Evolutionary conservation across 2,113 vertebrate genomes (phyloP).

Genomic region (Tiliqua scincoides): DNA sequence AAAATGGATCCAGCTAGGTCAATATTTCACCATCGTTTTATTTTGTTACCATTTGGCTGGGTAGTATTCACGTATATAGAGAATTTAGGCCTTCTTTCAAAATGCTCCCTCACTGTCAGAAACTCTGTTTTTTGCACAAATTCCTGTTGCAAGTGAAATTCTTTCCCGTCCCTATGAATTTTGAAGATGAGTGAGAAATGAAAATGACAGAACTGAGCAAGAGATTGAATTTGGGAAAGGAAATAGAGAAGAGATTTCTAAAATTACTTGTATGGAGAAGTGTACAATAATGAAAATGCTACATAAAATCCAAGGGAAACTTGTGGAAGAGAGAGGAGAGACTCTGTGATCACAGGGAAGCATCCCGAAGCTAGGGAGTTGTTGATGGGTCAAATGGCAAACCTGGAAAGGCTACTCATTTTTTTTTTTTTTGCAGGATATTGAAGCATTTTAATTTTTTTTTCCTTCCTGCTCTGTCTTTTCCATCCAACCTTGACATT

Average conservation of each 20-base stretch:
- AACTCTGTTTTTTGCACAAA: background rate
- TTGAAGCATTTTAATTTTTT: background rate
- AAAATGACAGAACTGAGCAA: background rate
- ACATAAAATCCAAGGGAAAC: no score
- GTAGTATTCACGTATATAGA: background rate
- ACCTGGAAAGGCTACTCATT: background rate
- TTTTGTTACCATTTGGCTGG: background rate
- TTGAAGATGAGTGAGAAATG: background rate
- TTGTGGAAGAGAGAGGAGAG: background rate
- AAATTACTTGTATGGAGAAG: background rate
- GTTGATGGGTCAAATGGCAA: background rate
- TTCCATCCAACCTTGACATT: background rate
- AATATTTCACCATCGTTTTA: background rate
- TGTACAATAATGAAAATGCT: no score
- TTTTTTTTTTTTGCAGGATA: background rate
- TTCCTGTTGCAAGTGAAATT: background rate
- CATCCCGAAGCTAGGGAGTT: background rate
- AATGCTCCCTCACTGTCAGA: background rate
- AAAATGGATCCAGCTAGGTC: background rate
- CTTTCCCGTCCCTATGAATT: background rate
- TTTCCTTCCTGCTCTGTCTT: no score
- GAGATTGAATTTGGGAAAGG: background rate
- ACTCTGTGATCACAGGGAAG: background rate
- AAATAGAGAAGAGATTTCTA: background rate
- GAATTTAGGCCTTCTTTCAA: background rate